These are phyloP conservation scores for Microplitis manilae DNA, from an alignment of 2,888 invertebrate genomes.

Conservation along the genomic window DNA sequence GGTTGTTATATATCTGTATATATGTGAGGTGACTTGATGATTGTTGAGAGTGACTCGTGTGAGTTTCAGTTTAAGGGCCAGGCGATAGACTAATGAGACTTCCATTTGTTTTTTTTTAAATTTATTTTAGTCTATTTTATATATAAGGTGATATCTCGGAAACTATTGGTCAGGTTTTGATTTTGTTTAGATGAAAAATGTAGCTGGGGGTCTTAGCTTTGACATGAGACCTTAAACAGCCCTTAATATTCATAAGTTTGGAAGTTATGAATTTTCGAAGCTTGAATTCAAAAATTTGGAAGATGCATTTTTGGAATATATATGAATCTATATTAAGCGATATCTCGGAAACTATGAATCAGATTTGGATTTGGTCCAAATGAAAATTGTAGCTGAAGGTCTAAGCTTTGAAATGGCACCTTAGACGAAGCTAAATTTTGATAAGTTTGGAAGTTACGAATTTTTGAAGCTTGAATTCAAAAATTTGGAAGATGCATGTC, in stretches of 20 bases:
- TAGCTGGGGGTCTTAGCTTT: background rate
- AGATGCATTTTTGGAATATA: background rate
- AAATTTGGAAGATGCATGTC: no score
- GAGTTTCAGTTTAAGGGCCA: no score
- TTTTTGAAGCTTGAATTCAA: background rate
- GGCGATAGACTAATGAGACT: no score
- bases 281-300: background rate
- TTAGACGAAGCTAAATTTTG: background rate
- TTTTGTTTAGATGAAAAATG: background rate
- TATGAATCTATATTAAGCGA: background rate
- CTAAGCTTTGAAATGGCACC: background rate
- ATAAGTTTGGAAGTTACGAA: background rate
- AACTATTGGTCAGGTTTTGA: background rate
- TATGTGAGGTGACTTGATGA: no score
- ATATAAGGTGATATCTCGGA: background rate
- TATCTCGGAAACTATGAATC: background rate
- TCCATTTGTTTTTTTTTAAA: no score
- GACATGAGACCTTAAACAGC: background rate
- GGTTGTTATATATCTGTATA: no score
- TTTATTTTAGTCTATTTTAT: no score
- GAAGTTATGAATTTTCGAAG: background rate
- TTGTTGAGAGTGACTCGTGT: no score
- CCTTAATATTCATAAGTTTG: background rate
- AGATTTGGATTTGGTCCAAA: background rate
- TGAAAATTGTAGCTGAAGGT: background rate